Base-by-base conservation (phyloP, 2,797 vertebrate species). In the Cyclura pinguis region DNA sequence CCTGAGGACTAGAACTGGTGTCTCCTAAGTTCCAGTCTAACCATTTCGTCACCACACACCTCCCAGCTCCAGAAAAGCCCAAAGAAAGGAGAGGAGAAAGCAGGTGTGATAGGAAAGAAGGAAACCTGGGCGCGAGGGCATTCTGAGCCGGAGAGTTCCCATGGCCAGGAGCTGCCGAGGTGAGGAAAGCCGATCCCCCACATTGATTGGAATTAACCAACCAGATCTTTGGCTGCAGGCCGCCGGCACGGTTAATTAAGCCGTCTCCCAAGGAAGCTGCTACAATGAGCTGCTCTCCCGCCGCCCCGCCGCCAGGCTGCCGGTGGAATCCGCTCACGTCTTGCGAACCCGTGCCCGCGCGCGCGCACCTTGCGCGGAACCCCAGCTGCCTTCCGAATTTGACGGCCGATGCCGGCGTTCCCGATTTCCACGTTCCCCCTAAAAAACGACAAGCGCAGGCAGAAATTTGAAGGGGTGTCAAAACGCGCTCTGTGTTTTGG, bases 361-460 rank as follows among this genome's bases (percentile, higher is more conserved):
- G 13, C 55, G 2, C 13, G 18, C 57, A 57, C 57, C 57, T 57
- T 14, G 14, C 57, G 18, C 57, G 18, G 12, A 57, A 3, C 14
- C 57, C 57, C 57, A 57, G 57, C 12, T 3, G 57, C 89, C 35
- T 86, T 8, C 83, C 93, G 69, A 0, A 57, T 84, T 2, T 1
- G 88, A 27, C 80, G 0, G 78, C 13, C 42, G 94, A 0, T 0
- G 84, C 14, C 8, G 38, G 42, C 0, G 69, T 64, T 29, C 42
- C 80, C 84, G n/a, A 22, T 6, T 82, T 64, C 84, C 85, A 0
- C 2, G 0, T 47, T 86, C 92, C 73, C 0, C 84, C n/a, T 5
- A 22, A 9, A 27, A 47, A 82, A 22, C 32, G 0, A 0, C 2
- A 32, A 29, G n/a, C 0, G 24, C 27, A 3, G 20, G 0, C 9